A percentile compares a stretch with the other conserved stretches of the same genome.
Conservation (phyloP, 2,797 vertebrate species). For the Aplochiton taeniatus region DNA sequence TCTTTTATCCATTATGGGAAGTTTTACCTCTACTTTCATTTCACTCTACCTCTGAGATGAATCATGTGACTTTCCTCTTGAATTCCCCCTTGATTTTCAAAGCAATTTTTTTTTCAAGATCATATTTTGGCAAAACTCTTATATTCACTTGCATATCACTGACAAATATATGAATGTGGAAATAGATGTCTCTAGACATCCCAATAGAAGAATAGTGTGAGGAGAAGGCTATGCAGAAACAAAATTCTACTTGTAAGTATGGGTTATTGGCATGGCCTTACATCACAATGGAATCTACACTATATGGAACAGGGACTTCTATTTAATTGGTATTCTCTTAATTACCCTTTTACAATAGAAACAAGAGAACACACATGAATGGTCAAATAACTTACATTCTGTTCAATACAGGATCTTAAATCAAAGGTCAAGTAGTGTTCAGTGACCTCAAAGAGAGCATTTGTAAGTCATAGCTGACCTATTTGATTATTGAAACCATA, state of each 20-base stretch:
- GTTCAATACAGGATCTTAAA: conserved; percentile 39
- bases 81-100: no score
- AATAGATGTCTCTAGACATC: no score
- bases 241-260: not conserved
- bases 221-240: no score
- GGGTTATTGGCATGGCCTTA: not conserved
- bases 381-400: conserved; percentile 39
- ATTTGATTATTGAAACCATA: not conserved
- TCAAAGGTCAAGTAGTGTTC: not conserved
- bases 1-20: no score
- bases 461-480: conserved; percentile 25
- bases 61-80: no score
- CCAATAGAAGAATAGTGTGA: no score
- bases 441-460: conserved; percentile 5
- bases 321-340: not conserved
- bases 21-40: no score
- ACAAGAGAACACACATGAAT: conserved; percentile 11
- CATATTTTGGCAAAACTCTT: no score
- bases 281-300: not conserved
- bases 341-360: not conserved
- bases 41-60: no score
- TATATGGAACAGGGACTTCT: conserved; percentile 12
- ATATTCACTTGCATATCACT: no score
- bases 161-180: no score
- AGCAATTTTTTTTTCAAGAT: no score